A percentile compares a stretch with the other conserved stretches of the same genome.
These are phyloP conservation scores for Opisthograptis luteolata DNA, from an alignment of 2,888 invertebrate species.

Conservation along the genomic window DNA sequence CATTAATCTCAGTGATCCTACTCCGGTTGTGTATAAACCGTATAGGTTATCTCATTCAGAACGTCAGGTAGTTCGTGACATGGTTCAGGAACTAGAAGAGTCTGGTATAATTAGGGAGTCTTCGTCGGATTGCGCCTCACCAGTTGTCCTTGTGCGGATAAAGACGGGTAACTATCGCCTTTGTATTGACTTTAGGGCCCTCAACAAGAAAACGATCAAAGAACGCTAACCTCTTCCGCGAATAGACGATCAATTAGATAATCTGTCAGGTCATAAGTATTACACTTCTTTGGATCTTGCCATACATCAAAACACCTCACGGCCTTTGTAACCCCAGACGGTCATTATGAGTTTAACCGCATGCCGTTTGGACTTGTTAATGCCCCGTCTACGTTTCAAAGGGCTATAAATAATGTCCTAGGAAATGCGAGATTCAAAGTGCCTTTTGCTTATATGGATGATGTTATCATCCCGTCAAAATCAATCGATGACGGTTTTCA, in stretches of 20 bases:
- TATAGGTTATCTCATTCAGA: not conserved
- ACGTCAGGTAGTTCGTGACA: not conserved
- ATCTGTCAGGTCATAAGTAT: not conserved
- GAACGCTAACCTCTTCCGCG: not conserved
- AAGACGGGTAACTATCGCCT: not conserved
- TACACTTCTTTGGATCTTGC: not conserved
- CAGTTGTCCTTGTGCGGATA: not conserved
- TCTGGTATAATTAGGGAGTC: not conserved
- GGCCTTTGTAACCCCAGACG: not conserved
- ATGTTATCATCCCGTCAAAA: not conserved
- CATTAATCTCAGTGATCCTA: not conserved
- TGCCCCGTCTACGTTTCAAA: not conserved
- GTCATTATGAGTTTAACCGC: not conserved
- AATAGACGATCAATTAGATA: not conserved
- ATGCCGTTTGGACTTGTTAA: not conserved
- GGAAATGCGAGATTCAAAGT: not conserved
- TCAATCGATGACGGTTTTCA: not conserved
- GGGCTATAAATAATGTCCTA: not conserved
- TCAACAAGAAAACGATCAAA: constrained; percentile 21
- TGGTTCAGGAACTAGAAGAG: not conserved
- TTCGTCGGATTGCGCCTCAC: not conserved
- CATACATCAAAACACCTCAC: not conserved
- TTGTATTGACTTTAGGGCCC: not conserved
- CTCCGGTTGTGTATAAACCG: not conserved
- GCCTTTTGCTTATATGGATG: not conserved